phyloP scores from a whole-genome alignment of 2,797 vertebrate species.

The Gambelia wislizenii region DNA sequence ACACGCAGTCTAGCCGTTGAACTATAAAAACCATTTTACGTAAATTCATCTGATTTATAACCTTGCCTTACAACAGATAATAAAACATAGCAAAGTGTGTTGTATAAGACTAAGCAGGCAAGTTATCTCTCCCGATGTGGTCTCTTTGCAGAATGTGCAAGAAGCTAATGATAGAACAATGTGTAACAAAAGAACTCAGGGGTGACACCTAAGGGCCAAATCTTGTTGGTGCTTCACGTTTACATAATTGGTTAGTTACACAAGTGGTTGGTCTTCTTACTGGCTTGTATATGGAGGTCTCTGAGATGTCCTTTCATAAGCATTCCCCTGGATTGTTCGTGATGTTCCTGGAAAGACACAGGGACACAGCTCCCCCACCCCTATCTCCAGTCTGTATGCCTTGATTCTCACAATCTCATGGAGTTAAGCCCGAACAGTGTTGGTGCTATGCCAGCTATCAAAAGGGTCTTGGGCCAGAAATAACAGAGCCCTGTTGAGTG shows the following conservation, averaged over 20 bases:
- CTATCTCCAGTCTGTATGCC: too few species aligned
- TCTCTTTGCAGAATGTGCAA: not conserved
- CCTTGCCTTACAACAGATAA: not conserved
- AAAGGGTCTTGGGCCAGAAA: not conserved
- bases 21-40: not conserved
- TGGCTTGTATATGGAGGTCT: too few species aligned
- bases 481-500: not conserved
- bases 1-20: conserved; percentile 6
- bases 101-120: not conserved
- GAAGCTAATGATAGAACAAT: not conserved
- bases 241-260: too few species aligned
- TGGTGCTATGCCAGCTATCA: too few species aligned
- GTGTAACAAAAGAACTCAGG: not conserved
- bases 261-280: too few species aligned
- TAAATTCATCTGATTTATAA: conserved; percentile 22
- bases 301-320: too few species aligned
- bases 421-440: too few species aligned
- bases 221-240: too few species aligned
- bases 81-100: not conserved
- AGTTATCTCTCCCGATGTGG: not conserved
- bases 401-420: too few species aligned
- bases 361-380: too few species aligned
- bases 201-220: not conserved
- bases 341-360: too few species aligned
- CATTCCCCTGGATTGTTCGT: too few species aligned